A percentile compares a stretch with the other conserved stretches of the same genome.
Evolutionary conservation across 2,113 vertebrate genomes (phyloP).

Genomic region (Anseranas semipalmata): DNA sequence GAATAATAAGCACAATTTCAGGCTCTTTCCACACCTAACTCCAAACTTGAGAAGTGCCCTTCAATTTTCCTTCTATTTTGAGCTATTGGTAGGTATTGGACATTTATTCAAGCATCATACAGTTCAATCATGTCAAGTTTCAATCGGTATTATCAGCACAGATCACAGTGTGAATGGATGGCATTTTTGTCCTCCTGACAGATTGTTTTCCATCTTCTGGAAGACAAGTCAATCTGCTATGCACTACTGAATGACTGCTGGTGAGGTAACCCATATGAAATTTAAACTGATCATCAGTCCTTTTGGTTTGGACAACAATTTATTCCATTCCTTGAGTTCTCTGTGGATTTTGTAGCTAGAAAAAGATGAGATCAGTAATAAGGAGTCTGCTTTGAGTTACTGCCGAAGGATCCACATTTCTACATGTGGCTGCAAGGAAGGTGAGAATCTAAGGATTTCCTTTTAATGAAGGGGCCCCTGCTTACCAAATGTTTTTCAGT

Average conservation of each 20-base stretch:
- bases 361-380: neutral
- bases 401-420: neutral
- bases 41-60: neutral
- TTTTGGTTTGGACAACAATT: neutral
- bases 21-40: neutral
- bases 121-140: neutral
- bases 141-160: neutral
- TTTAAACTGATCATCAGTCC: neutral
- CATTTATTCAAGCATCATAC: neutral
- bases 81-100: neutral
- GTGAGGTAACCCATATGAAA: neutral
- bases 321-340: neutral
- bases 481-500: neutral
- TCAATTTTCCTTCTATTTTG: neutral
- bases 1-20: neutral
- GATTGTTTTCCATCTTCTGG: neutral
- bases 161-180: neutral
- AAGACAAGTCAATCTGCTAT: neutral
- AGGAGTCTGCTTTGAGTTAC: neutral
- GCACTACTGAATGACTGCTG: neutral
- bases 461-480: neutral
- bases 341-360: neutral
- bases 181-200: neutral
- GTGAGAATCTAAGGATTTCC: neutral
- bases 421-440: neutral